A percentile compares a stretch with the other conserved stretches of the same genome.
phyloP scores from a whole-genome alignment of 2,113 vertebrate genomes.

The Morone saxatilis region DNA sequence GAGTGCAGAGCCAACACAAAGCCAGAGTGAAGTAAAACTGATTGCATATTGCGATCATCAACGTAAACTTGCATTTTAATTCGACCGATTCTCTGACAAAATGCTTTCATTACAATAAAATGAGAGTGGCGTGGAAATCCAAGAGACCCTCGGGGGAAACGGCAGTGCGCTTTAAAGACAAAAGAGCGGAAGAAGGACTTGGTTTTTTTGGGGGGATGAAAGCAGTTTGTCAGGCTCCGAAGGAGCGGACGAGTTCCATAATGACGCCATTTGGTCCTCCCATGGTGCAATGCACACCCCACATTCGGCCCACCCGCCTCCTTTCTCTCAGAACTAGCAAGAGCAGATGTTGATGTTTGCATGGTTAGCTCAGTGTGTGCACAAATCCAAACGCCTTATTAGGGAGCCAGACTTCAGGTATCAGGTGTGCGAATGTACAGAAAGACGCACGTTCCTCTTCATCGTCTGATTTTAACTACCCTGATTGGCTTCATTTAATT shows the following conservation, averaged over 20 bases:
- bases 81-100: not conserved
- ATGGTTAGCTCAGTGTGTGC: constrained; percentile 23
- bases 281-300: constrained; percentile 59
- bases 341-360: constrained; percentile 71
- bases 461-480: not conserved
- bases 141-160: not conserved
- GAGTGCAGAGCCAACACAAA: constrained; percentile 20
- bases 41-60: constrained; percentile 6
- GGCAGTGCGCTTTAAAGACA: constrained; percentile 18
- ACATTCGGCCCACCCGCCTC: constrained; percentile 46
- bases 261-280: constrained; percentile 63
- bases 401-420: not conserved
- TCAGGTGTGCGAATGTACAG: constrained; percentile 5
- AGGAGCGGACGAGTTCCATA: constrained; percentile 43
- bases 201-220: constrained; percentile 45
- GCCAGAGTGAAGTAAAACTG: constrained; percentile 6
- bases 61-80: constrained; percentile 19
- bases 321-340: constrained; percentile 38
- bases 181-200: not conserved
- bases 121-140: not conserved
- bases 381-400: constrained; percentile 38
- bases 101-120: constrained; percentile 19
- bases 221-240: constrained; percentile 34
- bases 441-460: constrained; percentile 11
- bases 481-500: constrained; percentile 22